Evolutionary conservation across 2,888 invertebrate genomes (phyloP), one percentile per base, ranked within the genome.

Genomic region (Plagodis pulveraria): DNA sequence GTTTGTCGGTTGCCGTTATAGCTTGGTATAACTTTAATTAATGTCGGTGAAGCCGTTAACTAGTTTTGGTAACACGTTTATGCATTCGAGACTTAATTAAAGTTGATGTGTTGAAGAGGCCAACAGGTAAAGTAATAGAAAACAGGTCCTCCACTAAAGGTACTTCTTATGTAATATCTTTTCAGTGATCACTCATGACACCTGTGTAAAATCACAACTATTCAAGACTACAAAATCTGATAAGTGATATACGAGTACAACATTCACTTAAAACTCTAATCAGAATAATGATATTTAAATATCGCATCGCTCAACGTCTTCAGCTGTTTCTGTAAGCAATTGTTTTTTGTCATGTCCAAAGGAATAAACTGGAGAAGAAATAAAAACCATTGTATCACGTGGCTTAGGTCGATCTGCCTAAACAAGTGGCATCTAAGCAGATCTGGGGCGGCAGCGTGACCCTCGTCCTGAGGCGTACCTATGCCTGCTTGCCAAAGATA

Each of bases 41-140:
- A 81, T 81, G 82, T 86, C 80, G 77, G 77, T 75, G 76, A 79
- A 74, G 76, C 76, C 68, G 74, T 58, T 84, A 86, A 87, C 86
- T 86, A 87, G 84, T 87, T 86, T 84, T 62, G 80, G 78, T 70
- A 86, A 87, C 82, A 86, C 77, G 81, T 86, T 83, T 78, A 76
- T 81, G 80, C 78, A 80, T 80, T 80, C 73, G 71, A 74, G 77
- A 76, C 77, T 82, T 86, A 81, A 87, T 86, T 84, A 83, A 85
- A 86, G 76, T 87, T 84, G 71, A 58, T 53, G 58, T 64, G 60
- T 51, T 48, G 62, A 63, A 65, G 60, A 60, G 61, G 54, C 58
- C 60, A 55, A 56, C 54, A 62, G 62, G 60, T 70, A 50, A 59
- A 12, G 11, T 40, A 34, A 22, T 50, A 36, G 5, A 34, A 40